Evolutionary conservation across 2,113 vertebrate species (phyloP).

Genomic region (Nothoprocta pentlandii): DNA sequence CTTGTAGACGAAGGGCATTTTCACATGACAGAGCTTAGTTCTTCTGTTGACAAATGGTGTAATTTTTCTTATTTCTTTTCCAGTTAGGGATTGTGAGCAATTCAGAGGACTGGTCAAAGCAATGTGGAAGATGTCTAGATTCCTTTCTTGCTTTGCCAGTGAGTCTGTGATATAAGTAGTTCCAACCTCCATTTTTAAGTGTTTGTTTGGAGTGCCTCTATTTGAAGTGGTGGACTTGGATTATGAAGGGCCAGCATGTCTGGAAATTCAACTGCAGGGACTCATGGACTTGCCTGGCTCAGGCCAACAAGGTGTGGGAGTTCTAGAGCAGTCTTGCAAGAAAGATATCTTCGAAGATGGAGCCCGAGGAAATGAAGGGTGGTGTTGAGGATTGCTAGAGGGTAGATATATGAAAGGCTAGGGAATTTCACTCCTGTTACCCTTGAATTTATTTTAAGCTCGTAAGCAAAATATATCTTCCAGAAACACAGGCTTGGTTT

Average conservation of each 20-base stretch:
- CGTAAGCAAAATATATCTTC: not conserved
- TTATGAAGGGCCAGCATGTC: fast-evolving
- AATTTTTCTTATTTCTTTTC: not conserved
- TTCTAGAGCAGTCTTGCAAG: no score
- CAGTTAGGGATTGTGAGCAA: not conserved
- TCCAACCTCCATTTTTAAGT: not conserved
- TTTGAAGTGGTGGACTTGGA: not conserved
- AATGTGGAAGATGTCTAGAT: not conserved
- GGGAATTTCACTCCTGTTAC: not conserved
- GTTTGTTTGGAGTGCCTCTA: not conserved
- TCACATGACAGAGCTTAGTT: not conserved
- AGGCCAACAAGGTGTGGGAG: no score
- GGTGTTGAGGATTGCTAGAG: not conserved
- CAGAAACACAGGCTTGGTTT: not conserved
- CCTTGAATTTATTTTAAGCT: not conserved
- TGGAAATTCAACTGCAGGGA: not conserved
- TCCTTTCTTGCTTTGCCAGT: not conserved
- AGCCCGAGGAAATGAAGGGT: not conserved
- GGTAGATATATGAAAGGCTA: not conserved
- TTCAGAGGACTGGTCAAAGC: not conserved
- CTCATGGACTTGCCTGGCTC: not conserved
- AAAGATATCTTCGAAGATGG: no score
- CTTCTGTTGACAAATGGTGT: not conserved
- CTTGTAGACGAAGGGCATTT: slow-evolving; percentile 3
- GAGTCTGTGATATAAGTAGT: not conserved